Evolutionary conservation across 2,797 vertebrate genomes (phyloP).

Genomic region (Bradypus variegatus): DNA sequence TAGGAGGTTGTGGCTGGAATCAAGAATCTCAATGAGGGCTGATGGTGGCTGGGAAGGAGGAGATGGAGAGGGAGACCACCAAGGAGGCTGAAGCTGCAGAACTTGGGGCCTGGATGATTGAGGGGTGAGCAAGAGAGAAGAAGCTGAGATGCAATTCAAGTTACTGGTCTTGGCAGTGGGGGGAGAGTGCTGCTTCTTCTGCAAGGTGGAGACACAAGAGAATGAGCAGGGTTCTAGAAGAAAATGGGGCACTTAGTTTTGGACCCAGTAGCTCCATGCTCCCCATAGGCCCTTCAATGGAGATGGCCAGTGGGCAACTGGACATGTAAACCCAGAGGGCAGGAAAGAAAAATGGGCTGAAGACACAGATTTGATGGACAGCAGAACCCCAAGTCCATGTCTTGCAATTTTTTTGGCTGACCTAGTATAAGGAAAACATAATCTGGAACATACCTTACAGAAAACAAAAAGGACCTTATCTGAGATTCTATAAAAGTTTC

Average conservation of each 20-base stretch:
- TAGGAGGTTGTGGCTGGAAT: not conserved
- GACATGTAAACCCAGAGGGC: not conserved
- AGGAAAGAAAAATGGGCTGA: not conserved
- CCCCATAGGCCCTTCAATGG: too few species aligned
- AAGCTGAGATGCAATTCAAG: not conserved
- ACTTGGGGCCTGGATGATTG: not conserved
- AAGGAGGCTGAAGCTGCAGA: not conserved
- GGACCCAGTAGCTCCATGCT: not conserved
- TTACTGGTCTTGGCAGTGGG: not conserved
- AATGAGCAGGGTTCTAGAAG: not conserved
- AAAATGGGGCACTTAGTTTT: not conserved
- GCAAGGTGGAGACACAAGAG: not conserved
- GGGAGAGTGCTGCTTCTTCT: not conserved
- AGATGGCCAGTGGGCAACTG: not conserved
- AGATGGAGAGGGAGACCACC: not conserved
- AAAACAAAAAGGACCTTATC: too few species aligned
- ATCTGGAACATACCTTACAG: not conserved
- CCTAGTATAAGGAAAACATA: not conserved
- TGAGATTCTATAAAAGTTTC: too few species aligned
- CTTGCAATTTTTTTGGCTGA: not conserved
- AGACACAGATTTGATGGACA: not conserved
- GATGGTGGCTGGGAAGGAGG: not conserved
- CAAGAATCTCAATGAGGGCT: not conserved
- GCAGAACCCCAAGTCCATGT: not conserved
- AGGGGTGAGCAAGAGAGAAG: not conserved